Evolutionary conservation across 1,140 invertebrate species (phyloP), one percentile per base, ranked within the genome.

Genomic region (Phthorimaea operculella): DNA sequence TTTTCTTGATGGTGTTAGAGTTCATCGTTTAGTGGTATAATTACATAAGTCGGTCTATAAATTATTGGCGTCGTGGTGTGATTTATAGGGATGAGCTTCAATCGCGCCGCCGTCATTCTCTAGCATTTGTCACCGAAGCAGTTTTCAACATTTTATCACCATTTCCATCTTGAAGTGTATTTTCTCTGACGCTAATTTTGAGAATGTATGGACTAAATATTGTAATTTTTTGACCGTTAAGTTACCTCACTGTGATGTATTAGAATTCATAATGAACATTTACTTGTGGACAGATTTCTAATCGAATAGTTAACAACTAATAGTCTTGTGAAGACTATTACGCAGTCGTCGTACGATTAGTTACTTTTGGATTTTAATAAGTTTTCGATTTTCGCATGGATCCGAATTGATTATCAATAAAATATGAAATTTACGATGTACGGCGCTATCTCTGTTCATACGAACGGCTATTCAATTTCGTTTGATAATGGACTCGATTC

Each of bases 41-140:
- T 55, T 56, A 61, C 17, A 33, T 45, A 59, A 52, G 53, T 55
- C 54, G 53, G 51, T 56, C 60, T 62, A 59, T 62, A 72, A 72
- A 72, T 70, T 68, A 68, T 72, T 74, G 68, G 58, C 63, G 45
- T 34, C 21, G 59, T 63, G 66, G 59, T 57, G 64, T 68, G 69
- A 73, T 75, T 73, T 73, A 75, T 72, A 57, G 60, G 50, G 54
- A 56, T 63, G 68, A 60, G 62, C 66, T 65, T 75, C 68, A 75
- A 70, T 69, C 57, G 60, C 52, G 48, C 72, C 68, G 72, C 57
- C 60, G 54, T 55, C 36, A 54, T 39, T n/a, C n/a, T 9, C 36
- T 10, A 9, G n/a, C 36, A 39, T 39, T 39, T 12, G 36, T 39
- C 36, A 39, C 36, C 36, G 36, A 9, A 10, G 10, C 3, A 12